phyloP scores from a whole-genome alignment of 1,140 invertebrate genomes.

The Archivesica marissinica region DNA sequence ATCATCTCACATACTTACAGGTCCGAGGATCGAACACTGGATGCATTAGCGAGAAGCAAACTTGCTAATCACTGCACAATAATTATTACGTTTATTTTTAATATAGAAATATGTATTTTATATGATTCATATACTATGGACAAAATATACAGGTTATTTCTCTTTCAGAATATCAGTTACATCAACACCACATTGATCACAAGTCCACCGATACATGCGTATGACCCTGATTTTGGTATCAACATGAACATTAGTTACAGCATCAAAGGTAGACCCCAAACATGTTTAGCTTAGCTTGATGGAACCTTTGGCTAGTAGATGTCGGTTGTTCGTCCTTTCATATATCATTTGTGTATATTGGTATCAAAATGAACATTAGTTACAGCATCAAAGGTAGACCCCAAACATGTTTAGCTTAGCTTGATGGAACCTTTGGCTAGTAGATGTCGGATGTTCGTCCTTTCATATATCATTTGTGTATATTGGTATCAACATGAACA shows the following conservation, averaged over 20 bases:
- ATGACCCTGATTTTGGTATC: slow-evolving; percentile 14
- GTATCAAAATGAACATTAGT: neutral
- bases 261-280: neutral
- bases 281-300: too few relatives aligned
- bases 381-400: slow-evolving; percentile 12
- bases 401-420: too few relatives aligned
- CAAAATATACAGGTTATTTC: neutral
- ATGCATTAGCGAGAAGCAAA: neutral
- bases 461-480: neutral
- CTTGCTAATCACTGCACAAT: too few relatives aligned
- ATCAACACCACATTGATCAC: neutral
- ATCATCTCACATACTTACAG: neutral
- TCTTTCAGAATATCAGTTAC: neutral
- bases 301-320: too few relatives aligned
- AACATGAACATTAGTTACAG: slow-evolving; percentile 17
- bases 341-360: neutral
- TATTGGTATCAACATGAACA: neutral
- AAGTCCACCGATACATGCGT: neutral
- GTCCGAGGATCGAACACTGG: neutral
- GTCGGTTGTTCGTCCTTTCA: neutral
- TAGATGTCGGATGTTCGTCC: neutral
- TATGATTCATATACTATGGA: neutral
- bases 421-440: too few relatives aligned
- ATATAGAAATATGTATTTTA: neutral
- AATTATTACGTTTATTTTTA: neutral